Conservation (phyloP, 1,140 invertebrate species). For the Drosophila rhopaloa region DNA sequence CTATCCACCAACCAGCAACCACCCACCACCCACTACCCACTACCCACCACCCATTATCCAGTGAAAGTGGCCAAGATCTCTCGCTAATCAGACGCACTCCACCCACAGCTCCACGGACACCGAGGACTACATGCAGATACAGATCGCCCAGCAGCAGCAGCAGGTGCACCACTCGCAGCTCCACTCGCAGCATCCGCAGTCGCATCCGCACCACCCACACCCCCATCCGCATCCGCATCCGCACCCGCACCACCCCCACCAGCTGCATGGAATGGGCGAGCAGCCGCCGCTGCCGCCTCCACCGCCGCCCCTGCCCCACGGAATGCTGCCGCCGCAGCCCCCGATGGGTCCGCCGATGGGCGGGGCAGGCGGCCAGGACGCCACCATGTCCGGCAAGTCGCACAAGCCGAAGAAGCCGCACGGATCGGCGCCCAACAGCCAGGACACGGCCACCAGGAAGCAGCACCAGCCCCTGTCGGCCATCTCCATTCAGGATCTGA, state of each 20-base stretch:
- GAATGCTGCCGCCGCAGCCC: slow-evolving; percentile 83
- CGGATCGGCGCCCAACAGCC: slow-evolving; percentile 85
- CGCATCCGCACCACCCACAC: slow-evolving; percentile 85
- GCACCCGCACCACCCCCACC: slow-evolving; percentile 46
- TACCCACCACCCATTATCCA: background rate
- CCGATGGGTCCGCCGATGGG: slow-evolving; percentile 47
- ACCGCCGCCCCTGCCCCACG: slow-evolving; percentile 85
- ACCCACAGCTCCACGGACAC: slow-evolving; percentile 79
- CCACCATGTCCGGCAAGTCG: slow-evolving; percentile 50
- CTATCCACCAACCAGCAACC: slow-evolving; percentile 25
- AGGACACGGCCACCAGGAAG: slow-evolving; percentile 84
- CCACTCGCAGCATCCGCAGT: slow-evolving; percentile 58
- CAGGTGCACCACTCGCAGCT: slow-evolving; percentile 52
- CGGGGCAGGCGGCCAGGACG: slow-evolving; percentile 44
- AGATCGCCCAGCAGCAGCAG: slow-evolving; percentile 74
- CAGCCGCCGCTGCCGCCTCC: slow-evolving; percentile 84
- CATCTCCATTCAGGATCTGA: slow-evolving; percentile 94
- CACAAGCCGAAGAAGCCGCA: slow-evolving; percentile 69
- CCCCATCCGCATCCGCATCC: slow-evolving; percentile 48
- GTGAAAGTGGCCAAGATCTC: slow-evolving; percentile 28
- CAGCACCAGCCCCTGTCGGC: slow-evolving; percentile 90
- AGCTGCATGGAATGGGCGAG: slow-evolving; percentile 58
- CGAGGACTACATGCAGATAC: slow-evolving; percentile 84
- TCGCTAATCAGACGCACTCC: background rate
- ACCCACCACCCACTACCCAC: slow-evolving; percentile 6